Evolutionary conservation across 2,797 vertebrate species (phyloP).

Genomic region (Galago senegalensis): DNA sequence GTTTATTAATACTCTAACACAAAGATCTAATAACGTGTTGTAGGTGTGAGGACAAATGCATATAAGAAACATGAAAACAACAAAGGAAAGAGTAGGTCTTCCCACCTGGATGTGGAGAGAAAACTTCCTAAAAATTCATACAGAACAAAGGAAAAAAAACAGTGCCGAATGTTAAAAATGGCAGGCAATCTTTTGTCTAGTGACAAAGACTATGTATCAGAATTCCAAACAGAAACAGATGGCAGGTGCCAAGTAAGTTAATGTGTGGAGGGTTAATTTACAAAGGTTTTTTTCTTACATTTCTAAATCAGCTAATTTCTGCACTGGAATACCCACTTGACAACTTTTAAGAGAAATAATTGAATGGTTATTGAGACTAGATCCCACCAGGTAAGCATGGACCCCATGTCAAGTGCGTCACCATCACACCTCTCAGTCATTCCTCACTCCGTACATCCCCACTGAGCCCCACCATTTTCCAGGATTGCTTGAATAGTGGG

Average conservation of each 20-base stretch:
- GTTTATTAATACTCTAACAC: neutral
- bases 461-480: neutral
- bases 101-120: neutral
- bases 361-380: neutral
- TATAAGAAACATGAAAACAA: neutral
- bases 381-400: neutral
- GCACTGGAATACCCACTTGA: neutral
- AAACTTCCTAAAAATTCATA: neutral
- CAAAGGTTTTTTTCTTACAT: neutral
- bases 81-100: neutral
- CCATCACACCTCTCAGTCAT: neutral
- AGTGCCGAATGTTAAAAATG: constrained; percentile 11
- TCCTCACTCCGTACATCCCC: neutral
- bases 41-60: neutral
- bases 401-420: neutral
- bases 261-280: neutral
- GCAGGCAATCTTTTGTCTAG: neutral
- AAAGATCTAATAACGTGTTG: neutral
- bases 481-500: neutral
- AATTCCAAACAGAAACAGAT: neutral
- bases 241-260: neutral
- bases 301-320: constrained; percentile 27
- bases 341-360: neutral
- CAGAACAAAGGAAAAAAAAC: neutral
- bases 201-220: neutral